Conservation (phyloP, 2,797 vertebrate genomes). For the Columba guinea region DNA sequence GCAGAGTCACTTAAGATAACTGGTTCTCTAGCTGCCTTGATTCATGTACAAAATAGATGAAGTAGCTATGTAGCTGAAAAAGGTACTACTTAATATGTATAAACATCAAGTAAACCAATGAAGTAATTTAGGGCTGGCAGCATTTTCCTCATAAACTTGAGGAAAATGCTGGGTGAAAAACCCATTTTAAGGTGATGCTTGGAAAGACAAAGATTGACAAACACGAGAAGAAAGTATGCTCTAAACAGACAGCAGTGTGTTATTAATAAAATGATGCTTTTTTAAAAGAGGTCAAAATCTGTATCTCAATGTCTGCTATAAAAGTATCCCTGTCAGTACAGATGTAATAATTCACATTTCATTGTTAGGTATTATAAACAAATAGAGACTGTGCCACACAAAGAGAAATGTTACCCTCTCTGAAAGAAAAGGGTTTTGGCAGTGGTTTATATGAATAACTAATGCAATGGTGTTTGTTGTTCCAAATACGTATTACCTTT, state of each 20-base stretch:
- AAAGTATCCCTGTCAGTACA: neutral
- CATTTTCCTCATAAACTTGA: neutral
- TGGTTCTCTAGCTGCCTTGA: neutral
- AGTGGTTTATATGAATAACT: neutral
- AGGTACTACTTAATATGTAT: neutral
- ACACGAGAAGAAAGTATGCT: neutral
- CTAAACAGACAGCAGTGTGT: neutral
- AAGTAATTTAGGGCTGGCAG: neutral
- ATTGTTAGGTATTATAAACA: neutral
- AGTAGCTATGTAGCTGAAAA: neutral
- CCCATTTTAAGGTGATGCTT: neutral
- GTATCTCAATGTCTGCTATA: neutral
- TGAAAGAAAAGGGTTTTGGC: neutral
- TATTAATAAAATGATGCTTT: neutral
- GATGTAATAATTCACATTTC: neutral
- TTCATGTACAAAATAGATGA: neutral
- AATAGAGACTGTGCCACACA: neutral
- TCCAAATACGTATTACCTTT: slow-evolving; percentile 80
- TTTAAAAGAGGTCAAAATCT: neutral
- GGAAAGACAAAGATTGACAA: neutral
- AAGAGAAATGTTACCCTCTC: neutral
- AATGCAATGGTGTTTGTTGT: neutral
- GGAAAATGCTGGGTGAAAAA: neutral
- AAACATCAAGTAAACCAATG: neutral
- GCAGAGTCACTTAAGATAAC: neutral